Base-by-base conservation (phyloP, 2,113 vertebrate species). In the Calyptomena viridis region DNA sequence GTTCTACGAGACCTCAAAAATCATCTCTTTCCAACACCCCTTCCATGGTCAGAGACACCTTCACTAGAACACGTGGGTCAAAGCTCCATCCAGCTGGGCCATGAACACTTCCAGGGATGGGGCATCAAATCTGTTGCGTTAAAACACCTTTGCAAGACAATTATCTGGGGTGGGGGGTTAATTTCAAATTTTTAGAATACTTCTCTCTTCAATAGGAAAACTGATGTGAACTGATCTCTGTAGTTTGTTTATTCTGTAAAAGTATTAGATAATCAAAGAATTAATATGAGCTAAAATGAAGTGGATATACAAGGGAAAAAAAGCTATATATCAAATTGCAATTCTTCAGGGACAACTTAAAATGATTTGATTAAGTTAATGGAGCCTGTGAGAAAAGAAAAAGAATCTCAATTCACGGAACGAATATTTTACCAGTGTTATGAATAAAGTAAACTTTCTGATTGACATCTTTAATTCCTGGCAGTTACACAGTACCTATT, bases 291-390 rank as follows among this genome's bases (percentile, higher is more conserved):
- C 76, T 90, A 90, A 90, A 97, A 83, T 46, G 18, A 90, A 87
- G 20, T 59, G 63, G 47, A 23, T 93, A 46, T 19, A 22, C 47
- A 90, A 95, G 81, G 77, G 88, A 91, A 93, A 92, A 92, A 53
- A 39, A 80, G 42, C 22, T 89, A 33, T 90, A 60, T 78, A 92
- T 90, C 86, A 89, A 88, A 93, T 59, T 44, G 67, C 39, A 95
- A 60, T 86, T 84, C 56, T 74, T 44, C 42, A 84, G 62, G 40
- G 31, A 94, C 47, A 87, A 68, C 9, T 83, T 89, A 62, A 8
- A 62, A 25, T 88, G n/a, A 91, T 90, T 94, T 96, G 67, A 90
- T 94, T 90, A 90, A 86, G 22, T 90, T 89, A 93, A 82, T 50
- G 49, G 11, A 83, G n/a, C 13, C 59, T 76, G 4, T 37, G 12